These are phyloP conservation scores for Neosilurus mollespiculum DNA, from an alignment of 2,797 vertebrate genomes.

Conservation along the genomic window DNA sequence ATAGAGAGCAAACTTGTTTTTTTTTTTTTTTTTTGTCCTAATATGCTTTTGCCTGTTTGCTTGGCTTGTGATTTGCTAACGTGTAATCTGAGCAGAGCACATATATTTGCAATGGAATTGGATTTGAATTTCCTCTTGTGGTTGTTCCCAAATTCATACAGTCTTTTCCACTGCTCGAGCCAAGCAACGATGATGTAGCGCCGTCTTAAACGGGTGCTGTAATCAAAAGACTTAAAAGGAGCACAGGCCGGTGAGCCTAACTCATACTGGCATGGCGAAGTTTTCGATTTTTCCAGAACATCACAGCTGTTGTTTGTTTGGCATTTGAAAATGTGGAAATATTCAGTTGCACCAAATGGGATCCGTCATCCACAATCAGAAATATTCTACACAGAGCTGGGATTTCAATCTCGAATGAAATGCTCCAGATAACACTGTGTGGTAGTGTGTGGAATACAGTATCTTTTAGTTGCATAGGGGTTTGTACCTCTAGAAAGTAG, in stretches of 20 bases:
- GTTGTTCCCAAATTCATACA: slow-evolving; percentile 34
- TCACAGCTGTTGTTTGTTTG: slow-evolving; percentile 33
- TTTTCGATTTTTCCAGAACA: slow-evolving; percentile 44
- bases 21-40: slow-evolving; percentile 15
- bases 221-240: slow-evolving; percentile 47
- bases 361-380: slow-evolving; percentile 20
- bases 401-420: slow-evolving; percentile 15
- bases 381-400: not conserved
- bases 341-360: slow-evolving; percentile 31
- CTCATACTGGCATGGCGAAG: slow-evolving; percentile 35
- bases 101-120: slow-evolving; percentile 42
- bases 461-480: not conserved
- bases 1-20: not conserved
- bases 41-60: slow-evolving; percentile 19
- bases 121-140: slow-evolving; percentile 42
- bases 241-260: slow-evolving; percentile 38
- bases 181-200: slow-evolving; percentile 44
- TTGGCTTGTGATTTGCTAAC: slow-evolving; percentile 20
- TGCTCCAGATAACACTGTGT: not conserved
- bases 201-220: slow-evolving; percentile 34
- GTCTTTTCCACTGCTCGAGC: slow-evolving; percentile 41
- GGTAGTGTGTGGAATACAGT: not conserved
- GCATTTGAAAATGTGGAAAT: slow-evolving; percentile 46
- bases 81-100: slow-evolving; percentile 30
- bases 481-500: not conserved